Evolutionary conservation across 2,113 vertebrate species (phyloP), one percentile per base, ranked within the genome.

Genomic region (Peromyscus leucopus): DNA sequence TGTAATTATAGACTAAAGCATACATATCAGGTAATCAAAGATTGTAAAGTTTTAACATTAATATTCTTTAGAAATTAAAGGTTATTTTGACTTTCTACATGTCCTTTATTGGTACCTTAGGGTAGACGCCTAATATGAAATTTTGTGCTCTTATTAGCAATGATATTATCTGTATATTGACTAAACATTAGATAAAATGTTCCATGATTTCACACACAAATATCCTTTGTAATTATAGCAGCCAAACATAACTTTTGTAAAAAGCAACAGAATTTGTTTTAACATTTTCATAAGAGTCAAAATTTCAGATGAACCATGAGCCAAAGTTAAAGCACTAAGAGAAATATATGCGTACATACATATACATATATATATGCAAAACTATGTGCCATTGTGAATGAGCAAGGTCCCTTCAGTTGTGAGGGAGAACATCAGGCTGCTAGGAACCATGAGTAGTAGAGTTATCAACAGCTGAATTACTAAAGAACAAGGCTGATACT

Each of bases 261-360:
- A 67, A 96, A 89, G 28, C 63, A 91, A 91, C 39, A 92, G 63
- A 87, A 89, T 82, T 91, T 96, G 82, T 86, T 96, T 98, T 95
- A 72, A 94, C 59, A 80, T 94, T 98, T 96, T 96, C 55, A 86
- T 74, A 55, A n/a, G n/a, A 91, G 65, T 89, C 46, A 90, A 88
- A 39, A 7, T 72, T 93, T 92, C 83, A 90, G 22, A 24, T 90
- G 93, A 96, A 71, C 21, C 21, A 42, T 8, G n/a, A 87, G 57
- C 21, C 67, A 87, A 65, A 9, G 6, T 83, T 90, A 91, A 83
- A 82, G 59, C 3, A 9, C 5, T 63, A 36, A 84, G 21, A 65
- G 57, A 90, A 78, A n/a, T 22, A n/a, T 33, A 57, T 19, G 10
- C 10, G 17, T 5, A n/a, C 4, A 39, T 13, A 39, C 10, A 83